Evolutionary conservation across 2,888 invertebrate genomes (phyloP).

Genomic region (Physocephala rufipes): DNA sequence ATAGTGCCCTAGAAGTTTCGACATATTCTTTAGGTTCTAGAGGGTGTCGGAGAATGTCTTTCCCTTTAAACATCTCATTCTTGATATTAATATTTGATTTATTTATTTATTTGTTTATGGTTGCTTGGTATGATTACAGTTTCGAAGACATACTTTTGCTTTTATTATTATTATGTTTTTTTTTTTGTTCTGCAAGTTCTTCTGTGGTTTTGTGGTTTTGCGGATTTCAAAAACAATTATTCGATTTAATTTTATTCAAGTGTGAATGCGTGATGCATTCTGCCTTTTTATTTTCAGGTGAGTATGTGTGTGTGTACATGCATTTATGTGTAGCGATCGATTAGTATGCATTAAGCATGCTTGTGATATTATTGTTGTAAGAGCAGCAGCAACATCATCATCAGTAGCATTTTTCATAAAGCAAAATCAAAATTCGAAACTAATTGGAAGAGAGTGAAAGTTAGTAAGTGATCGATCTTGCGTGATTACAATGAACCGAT

Average conservation of each 20-base stretch:
- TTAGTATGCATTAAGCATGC: constrained; percentile 30
- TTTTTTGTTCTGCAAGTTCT: not conserved
- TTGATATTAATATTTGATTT: too few species aligned
- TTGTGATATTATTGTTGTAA: constrained; percentile 2
- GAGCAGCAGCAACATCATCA: not conserved
- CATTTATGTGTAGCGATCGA: not conserved
- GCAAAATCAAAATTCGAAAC: constrained; percentile 50
- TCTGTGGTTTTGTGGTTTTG: not conserved
- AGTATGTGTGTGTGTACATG: not conserved
- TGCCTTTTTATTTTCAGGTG: too few species aligned
- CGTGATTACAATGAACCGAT: not conserved
- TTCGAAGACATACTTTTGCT: not conserved
- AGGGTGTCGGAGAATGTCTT: too few species aligned
- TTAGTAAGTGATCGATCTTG: constrained; percentile 45
- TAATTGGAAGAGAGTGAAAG: constrained; percentile 62
- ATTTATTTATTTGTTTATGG: too few species aligned
- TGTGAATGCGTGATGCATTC: constrained; percentile 9
- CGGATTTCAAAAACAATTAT: constrained; percentile 5
- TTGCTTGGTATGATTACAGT: not conserved
- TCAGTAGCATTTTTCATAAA: not conserved
- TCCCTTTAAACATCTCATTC: too few species aligned
- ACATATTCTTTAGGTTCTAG: too few species aligned
- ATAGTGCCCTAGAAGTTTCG: too few species aligned
- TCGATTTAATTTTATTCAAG: not conserved
- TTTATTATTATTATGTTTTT: not conserved